These are phyloP conservation scores for Brevimyrus niger DNA, from an alignment of 2,113 vertebrate genomes.

Conservation along the genomic window DNA sequence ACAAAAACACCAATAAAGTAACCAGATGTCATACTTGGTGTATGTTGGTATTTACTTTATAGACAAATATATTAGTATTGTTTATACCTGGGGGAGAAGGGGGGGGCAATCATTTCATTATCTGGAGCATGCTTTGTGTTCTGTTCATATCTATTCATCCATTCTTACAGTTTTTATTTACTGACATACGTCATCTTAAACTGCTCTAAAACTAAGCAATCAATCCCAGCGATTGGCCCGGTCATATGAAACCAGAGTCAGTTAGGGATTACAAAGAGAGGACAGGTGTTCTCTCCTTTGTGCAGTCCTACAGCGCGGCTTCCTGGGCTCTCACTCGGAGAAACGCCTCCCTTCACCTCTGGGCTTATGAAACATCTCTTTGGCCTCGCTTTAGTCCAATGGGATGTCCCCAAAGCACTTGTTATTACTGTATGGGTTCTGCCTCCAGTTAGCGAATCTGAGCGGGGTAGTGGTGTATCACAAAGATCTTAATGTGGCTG, in stretches of 20 bases:
- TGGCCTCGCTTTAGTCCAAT: background rate
- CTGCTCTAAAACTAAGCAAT: background rate
- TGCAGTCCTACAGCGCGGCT: background rate
- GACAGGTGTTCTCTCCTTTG: background rate
- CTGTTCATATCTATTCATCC: background rate
- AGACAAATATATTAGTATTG: background rate
- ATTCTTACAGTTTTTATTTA: background rate
- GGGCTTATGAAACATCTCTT: background rate
- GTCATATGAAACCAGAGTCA: background rate
- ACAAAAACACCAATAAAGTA: background rate
- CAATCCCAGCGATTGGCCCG: background rate
- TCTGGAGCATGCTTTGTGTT: background rate
- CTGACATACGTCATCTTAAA: background rate
- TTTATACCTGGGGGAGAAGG: background rate
- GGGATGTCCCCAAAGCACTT: background rate
- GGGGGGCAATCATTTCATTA: background rate
- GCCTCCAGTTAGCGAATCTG: background rate
- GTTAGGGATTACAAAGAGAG: background rate
- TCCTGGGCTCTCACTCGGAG: background rate
- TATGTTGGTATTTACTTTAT: background rate
- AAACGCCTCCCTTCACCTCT: background rate
- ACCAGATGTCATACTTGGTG: background rate
- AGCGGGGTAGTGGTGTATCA: background rate
- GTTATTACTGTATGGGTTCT: background rate
- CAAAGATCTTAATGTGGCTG: background rate